Percentiles rank a stretch among this genome's conserved stretches.
Evolutionary conservation across 2,888 invertebrate species (phyloP).

Genomic region (Eristalis pertinax): DNA sequence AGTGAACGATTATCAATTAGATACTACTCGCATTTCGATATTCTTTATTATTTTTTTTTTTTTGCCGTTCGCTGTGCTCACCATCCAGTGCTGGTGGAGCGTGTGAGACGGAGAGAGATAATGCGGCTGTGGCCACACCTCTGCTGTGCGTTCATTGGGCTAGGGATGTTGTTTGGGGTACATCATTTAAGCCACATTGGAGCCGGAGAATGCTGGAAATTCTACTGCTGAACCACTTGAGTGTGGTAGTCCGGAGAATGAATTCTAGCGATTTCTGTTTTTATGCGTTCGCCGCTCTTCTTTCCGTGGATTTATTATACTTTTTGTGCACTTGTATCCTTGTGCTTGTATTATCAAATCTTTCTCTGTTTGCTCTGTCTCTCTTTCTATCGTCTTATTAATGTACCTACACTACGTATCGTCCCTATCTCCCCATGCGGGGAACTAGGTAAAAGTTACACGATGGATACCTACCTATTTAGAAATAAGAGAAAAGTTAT

Average conservation of each 20-base stretch:
- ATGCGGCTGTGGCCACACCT: conserved; percentile 73
- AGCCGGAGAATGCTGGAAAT: conserved; percentile 38
- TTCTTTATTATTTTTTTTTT: conserved; percentile 39
- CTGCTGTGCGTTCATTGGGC: conserved; percentile 74
- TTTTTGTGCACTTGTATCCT: conserved; percentile 64
- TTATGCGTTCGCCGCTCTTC: conserved; percentile 27
- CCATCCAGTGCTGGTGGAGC: conserved; percentile 45
- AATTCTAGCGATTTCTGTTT: conserved; percentile 28
- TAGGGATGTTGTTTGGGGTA: conserved; percentile 52
- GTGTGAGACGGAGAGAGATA: conserved; percentile 72
- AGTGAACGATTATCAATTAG: conserved; percentile 71
- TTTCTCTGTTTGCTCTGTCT: conserved; percentile 12
- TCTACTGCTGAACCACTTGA: conserved; percentile 41
- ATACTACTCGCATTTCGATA: conserved; percentile 55
- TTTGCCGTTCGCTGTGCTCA: conserved; percentile 6
- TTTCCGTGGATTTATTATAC: conserved; percentile 57
- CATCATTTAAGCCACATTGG: conserved; percentile 63
- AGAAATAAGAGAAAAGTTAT: conserved; percentile 31
- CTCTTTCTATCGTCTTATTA: neutral
- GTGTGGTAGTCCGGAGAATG: conserved; percentile 45
- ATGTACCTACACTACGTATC: neutral
- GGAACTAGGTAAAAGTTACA: neutral
- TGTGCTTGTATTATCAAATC: conserved; percentile 47
- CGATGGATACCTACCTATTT: conserved; percentile 7
- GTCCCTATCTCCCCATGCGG: neutral